A percentile compares a stretch with the other conserved stretches of the same genome.
Evolutionary conservation across 2,113 vertebrate species (phyloP).

Genomic region (Cairina moschata): DNA sequence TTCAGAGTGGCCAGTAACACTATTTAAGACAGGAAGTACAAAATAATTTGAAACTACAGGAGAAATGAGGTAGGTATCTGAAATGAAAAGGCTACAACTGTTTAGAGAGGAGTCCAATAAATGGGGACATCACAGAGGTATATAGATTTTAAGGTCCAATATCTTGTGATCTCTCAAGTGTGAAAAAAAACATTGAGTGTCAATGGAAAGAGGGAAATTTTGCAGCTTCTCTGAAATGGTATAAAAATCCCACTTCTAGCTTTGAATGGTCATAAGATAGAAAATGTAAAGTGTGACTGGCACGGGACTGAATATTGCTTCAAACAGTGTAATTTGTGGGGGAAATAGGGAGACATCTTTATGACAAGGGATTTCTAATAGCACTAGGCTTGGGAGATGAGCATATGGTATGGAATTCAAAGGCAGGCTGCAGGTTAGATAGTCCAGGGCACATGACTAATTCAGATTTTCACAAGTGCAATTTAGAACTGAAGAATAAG

Average conservation of each 20-base stretch:
- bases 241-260: background rate
- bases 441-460: background rate
- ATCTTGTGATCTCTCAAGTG: background rate
- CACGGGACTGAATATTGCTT: background rate
- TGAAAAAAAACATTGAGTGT: background rate
- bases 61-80: background rate
- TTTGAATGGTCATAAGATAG: background rate
- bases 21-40: background rate
- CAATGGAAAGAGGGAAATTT: background rate
- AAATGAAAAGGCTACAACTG: background rate
- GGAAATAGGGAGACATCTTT: background rate
- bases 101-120: background rate
- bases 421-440: conserved; percentile 13
- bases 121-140: background rate
- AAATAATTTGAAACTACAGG: background rate
- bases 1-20: background rate
- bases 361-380: conserved; percentile 14
- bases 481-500: background rate
- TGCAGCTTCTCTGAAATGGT: background rate
- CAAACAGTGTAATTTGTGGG: background rate
- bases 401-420: background rate
- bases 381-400: background rate
- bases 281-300: background rate
- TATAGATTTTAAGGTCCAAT: background rate
- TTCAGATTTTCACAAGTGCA: conserved; percentile 33